These are phyloP conservation scores for Leptinotarsa tumamoca DNA, from an alignment of 2,888 invertebrate species.

Conservation along the genomic window DNA sequence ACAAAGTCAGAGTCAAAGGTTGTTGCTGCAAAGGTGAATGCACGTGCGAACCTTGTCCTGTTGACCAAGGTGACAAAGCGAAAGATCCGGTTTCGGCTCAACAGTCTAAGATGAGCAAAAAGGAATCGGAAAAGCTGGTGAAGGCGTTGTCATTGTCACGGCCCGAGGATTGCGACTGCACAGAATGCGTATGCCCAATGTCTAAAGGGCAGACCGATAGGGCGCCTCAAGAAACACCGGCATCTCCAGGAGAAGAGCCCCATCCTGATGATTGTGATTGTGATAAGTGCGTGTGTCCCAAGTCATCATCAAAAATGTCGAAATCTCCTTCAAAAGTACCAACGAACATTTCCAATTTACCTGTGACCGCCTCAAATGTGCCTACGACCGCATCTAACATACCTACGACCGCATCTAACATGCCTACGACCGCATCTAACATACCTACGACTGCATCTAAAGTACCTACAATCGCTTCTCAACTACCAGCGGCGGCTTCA, in stretches of 20 bases:
- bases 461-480: neutral
- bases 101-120: slow-evolving; percentile 6
- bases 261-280: neutral
- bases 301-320: too few species aligned
- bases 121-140: slow-evolving; percentile 9
- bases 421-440: too few species aligned
- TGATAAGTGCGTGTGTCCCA: too few species aligned
- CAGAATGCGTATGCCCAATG: slow-evolving; percentile 26
- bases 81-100: neutral
- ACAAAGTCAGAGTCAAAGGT: neutral
- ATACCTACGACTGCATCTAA: too few species aligned
- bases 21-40: slow-evolving; percentile 42
- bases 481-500: neutral
- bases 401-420: too few species aligned
- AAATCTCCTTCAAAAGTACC: too few species aligned
- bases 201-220: neutral
- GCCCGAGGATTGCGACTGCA: slow-evolving; percentile 37
- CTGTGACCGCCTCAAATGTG: too few species aligned
- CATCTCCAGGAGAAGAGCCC: neutral
- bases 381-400: too few species aligned
- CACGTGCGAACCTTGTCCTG: slow-evolving; percentile 39
- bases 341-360: too few species aligned
- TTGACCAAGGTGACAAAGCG: slow-evolving; percentile 11
- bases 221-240: neutral
- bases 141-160: slow-evolving; percentile 6